Evolutionary conservation across 2,888 invertebrate genomes (phyloP), one percentile per base, ranked within the genome.

Genomic region (Drepana falcataria): DNA sequence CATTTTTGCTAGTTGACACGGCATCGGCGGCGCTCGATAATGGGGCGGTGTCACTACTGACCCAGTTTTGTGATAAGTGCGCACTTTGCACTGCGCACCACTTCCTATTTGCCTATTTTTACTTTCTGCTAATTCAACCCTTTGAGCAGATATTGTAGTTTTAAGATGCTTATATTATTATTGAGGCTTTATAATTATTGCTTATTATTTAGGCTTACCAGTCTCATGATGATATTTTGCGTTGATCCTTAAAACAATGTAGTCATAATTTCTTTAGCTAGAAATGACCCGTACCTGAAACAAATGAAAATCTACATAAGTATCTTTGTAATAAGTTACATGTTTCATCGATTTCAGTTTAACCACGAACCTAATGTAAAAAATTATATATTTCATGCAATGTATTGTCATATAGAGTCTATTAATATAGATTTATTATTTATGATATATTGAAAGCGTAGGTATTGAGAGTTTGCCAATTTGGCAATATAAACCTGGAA

Each of bases 11-110:
- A 68, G 76, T 76, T 70, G 68, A 63, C 63, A 68, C 61, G 67
- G 59, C 62, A 64, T 68, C 66, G 71, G 71, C 63, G 74, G 68
- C 81, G 90, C 82, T 91, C 91, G 81, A 91, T 91, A 91, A 87
- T 88, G 83, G 87, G 91, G 91, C 87, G 91, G 86, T 69, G 83
- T 80, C 68, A 87, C 91, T 91, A 91, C 89, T 91, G 90, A 91
- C 91, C 91, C 77, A 91, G 82, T 90, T 91, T 80, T 74, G 77
- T 77, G 81, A 83, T 80, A 83, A 87, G 83, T 90, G 91, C 91
- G 91, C 91, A 83, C 79, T 87, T 85, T 83, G 73, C 77, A 81
- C 83, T 85, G 90, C 90, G 91, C 91, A 90, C 75, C 77, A 85
- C 83, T 83, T 83, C 84, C 84, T 73, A 72, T 80, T 84, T 80